phyloP scores from a whole-genome alignment of 1,140 invertebrate species.

The Lasaia peninsularis region DNA sequence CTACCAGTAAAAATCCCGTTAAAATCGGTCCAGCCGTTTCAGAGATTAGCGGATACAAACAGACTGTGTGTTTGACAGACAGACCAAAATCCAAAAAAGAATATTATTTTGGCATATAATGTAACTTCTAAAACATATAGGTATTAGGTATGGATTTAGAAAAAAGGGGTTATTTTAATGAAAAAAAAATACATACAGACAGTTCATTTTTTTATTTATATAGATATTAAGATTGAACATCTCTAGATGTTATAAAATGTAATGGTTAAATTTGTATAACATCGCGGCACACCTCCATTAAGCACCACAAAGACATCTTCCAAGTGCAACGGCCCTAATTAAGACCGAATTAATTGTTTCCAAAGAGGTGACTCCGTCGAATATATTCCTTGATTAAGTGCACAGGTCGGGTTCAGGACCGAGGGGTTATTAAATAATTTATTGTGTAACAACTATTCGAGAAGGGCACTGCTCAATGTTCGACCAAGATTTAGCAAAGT shows the following conservation, averaged over 20 bases:
- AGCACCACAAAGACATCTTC: slow-evolving; percentile 40
- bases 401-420: slow-evolving; percentile 47
- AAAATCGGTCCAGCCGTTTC: too few species aligned
- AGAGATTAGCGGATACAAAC: too few species aligned
- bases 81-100: too few species aligned
- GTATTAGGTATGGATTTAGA: too few species aligned
- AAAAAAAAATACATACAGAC: too few species aligned
- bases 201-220: too few species aligned
- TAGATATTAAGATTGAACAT: background rate
- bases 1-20: too few species aligned
- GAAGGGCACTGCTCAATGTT: slow-evolving; percentile 54
- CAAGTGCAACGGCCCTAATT: slow-evolving; percentile 51
- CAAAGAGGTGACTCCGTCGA: slow-evolving; percentile 63
- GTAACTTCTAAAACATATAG: too few species aligned
- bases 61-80: too few species aligned
- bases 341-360: slow-evolving; percentile 65
- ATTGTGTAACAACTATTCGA: slow-evolving; percentile 67
- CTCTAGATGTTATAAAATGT: background rate
- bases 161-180: too few species aligned
- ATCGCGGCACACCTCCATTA: slow-evolving; percentile 27
- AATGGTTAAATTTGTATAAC: slow-evolving; percentile 17
- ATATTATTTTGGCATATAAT: too few species aligned
- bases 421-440: slow-evolving; percentile 72
- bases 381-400: slow-evolving; percentile 67
- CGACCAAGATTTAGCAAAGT: slow-evolving; percentile 59